Evolutionary conservation across 1,140 invertebrate genomes (phyloP).

Genomic region (Bombus ignitus): DNA sequence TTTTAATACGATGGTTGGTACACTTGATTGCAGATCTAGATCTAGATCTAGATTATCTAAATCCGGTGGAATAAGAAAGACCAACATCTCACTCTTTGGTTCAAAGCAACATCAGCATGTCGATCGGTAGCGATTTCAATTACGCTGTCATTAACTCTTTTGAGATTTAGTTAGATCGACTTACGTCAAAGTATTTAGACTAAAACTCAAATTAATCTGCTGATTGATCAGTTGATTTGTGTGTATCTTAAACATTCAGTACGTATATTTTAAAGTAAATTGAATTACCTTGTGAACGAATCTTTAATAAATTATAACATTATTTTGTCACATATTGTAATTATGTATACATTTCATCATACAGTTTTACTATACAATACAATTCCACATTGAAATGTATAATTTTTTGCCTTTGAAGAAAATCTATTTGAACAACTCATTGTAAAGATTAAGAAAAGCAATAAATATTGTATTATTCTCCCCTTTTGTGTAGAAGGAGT

Average conservation of each 20-base stretch:
- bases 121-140: background rate
- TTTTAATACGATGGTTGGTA: background rate
- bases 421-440: background rate
- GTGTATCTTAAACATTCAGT: too few species aligned
- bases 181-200: background rate
- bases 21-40: background rate
- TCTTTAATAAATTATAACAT: background rate
- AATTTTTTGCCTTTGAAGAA: background rate
- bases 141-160: background rate
- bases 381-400: background rate
- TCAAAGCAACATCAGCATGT: background rate
- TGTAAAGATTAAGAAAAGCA: too few species aligned
- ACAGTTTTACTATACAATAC: background rate
- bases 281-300: background rate
- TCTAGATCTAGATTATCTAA: background rate
- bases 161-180: background rate
- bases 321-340: background rate
- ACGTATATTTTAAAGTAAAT: too few species aligned
- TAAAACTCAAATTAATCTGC: background rate
- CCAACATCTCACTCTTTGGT: background rate
- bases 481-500: too few species aligned
- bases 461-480: too few species aligned
- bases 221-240: background rate
- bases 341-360: background rate
- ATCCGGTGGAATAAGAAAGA: background rate